Conservation (phyloP, 2,113 vertebrate species). For the Probosciger aterrimus region DNA sequence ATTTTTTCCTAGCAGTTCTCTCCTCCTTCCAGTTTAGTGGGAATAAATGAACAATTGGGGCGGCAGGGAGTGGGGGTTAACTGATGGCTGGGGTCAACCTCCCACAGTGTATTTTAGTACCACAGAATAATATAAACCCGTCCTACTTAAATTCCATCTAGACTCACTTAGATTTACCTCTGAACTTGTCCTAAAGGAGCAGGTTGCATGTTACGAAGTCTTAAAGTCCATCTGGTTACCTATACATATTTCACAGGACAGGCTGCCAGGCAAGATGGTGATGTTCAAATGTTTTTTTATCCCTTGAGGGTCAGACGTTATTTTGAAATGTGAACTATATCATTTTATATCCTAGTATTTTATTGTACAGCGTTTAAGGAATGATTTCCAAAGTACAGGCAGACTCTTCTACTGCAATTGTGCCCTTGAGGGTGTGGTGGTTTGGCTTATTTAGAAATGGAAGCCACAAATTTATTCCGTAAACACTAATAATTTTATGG, state of each 20-base stretch:
- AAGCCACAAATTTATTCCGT: too few species aligned
- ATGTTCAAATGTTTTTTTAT: background rate
- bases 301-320: background rate
- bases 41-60: background rate
- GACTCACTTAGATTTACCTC: background rate
- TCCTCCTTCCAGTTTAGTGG: background rate
- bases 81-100: background rate
- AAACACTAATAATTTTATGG: background rate
- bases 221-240: background rate
- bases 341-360: background rate
- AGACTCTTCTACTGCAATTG: background rate
- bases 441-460: too few species aligned
- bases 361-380: background rate
- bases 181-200: background rate
- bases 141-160: background rate
- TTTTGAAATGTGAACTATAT: background rate
- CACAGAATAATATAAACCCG: background rate
- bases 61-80: background rate
- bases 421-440: too few species aligned
- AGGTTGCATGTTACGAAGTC: background rate
- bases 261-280: background rate
- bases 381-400: background rate
- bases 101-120: background rate
- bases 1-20: background rate
- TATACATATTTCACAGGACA: background rate